Percentiles rank a stretch among this genome's conserved stretches.
Evolutionary conservation across 2,113 vertebrate species (phyloP).

Genomic region (Callionymus lyra): DNA sequence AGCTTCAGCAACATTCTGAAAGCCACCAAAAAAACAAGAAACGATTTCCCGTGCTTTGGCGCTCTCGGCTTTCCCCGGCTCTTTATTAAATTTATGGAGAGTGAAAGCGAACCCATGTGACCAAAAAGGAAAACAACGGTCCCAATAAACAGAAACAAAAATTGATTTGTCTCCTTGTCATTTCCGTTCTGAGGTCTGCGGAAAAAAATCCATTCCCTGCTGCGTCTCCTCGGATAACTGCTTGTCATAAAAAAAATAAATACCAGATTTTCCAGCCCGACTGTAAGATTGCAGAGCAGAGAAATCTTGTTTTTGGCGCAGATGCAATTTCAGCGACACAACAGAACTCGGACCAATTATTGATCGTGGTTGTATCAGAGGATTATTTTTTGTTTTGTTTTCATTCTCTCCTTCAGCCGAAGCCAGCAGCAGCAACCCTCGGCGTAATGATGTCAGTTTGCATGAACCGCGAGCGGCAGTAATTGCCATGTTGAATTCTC

Average conservation of each 20-base stretch:
- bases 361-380: constrained; percentile 5
- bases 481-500: not conserved
- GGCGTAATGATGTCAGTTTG: constrained; percentile 2
- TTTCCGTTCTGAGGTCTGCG: constrained; percentile 30
- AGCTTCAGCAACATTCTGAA: too few species aligned
- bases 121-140: constrained; percentile 11
- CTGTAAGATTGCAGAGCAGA: constrained; percentile 7
- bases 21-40: too few species aligned
- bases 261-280: constrained; percentile 13
- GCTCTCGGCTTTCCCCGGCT: too few species aligned
- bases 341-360: constrained; percentile 13
- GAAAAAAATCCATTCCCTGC: constrained; percentile 40
- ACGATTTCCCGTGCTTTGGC: too few species aligned
- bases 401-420: too few species aligned
- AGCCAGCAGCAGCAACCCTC: too few species aligned
- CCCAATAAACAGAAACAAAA: constrained; percentile 38
- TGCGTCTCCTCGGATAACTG: constrained; percentile 42
- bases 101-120: too few species aligned
- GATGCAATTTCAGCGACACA: constrained; percentile 20
- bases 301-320: not conserved
- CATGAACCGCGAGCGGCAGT: constrained; percentile 1
- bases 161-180: constrained; percentile 39
- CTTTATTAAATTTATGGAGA: too few species aligned
- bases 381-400: not conserved
- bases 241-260: constrained; percentile 30